Evolutionary conservation across 2,888 invertebrate species (phyloP), one percentile per base, ranked within the genome.

Genomic region (Melinaea marsaeus): DNA sequence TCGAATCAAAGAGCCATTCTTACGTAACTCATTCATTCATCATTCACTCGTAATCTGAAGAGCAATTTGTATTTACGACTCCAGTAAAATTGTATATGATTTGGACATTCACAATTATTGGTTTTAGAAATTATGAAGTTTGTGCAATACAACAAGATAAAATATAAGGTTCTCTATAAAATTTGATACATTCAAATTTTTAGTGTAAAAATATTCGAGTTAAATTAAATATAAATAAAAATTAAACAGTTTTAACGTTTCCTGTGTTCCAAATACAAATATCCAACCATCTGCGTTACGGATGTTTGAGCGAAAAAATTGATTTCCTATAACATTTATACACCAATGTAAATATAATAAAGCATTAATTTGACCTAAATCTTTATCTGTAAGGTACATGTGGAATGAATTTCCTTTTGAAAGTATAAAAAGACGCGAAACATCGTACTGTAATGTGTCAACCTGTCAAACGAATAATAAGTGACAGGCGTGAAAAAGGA

Each of bases 241-340:
- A 51, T 32, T 9, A 51, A 51, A 11, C n/a, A 4, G 32, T 32
- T 51, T 51, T 51, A 22, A 51, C 51, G 51, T 51, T 51, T 51
- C 51, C 51, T 11, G 51, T 51, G 51, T 32, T 51, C 51, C 51
- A 51, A 51, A 51, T 51, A 51, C 22, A 51, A 51, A 51, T 6
- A 51, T 51, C 32, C 32, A 32, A 32, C 32, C 51, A 51, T 51
- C 51, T 51, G 32, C 32, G 51, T 51, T 51, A 32, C 51, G 51
- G 32, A 51, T 51, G 51, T 51, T 51, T 32, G 9, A 51, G 22
- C 32, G 11, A 37, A 51, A 51, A 48, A 51, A 51, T 22, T 11
- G 22, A 51, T 32, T 51, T 51, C 51, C 51, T 32, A 51, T 51
- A 51, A 32, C 7, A 51, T 51, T 22, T 51, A 32, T 51, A 9